A percentile compares a stretch with the other conserved stretches of the same genome.
These are phyloP conservation scores for Neotoma lepida DNA, from an alignment of 2,113 vertebrate species.

Conservation along the genomic window DNA sequence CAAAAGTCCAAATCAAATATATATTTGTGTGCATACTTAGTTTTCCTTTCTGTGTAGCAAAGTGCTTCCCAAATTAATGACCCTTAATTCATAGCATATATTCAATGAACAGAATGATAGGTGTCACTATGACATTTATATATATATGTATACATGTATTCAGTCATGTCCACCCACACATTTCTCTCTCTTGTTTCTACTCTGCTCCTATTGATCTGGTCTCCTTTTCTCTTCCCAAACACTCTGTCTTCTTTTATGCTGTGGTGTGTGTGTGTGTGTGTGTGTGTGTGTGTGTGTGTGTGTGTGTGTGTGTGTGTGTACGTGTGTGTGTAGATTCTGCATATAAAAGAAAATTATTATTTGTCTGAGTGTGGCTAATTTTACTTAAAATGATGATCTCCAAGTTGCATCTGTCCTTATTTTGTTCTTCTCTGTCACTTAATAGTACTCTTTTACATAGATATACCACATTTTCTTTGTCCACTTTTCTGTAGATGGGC, in stretches of 20 bases:
- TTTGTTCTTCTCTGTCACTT: neutral
- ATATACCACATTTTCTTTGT: neutral
- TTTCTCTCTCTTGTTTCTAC: neutral
- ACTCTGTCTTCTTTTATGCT: neutral
- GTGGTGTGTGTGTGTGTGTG: neutral
- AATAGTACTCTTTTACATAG: neutral
- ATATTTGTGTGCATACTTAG: neutral
- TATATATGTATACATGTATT: neutral
- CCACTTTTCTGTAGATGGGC: neutral
- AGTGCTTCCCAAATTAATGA: neutral
- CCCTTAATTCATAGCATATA: neutral
- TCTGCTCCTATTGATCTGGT: neutral
- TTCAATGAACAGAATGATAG: neutral
- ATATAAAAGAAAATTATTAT: neutral
- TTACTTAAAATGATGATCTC: neutral
- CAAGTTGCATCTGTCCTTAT: neutral
- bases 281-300: neutral
- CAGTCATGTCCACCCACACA: neutral
- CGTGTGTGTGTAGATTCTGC: neutral
- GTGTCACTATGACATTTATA: neutral
- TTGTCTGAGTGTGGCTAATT: neutral
- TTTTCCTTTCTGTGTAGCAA: neutral
- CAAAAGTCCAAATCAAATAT: constrained; percentile 21
- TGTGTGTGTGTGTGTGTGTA: neutral
- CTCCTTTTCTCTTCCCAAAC: neutral